Evolutionary conservation across 2,113 vertebrate species (phyloP).

Genomic region (Osmerus mordax): DNA sequence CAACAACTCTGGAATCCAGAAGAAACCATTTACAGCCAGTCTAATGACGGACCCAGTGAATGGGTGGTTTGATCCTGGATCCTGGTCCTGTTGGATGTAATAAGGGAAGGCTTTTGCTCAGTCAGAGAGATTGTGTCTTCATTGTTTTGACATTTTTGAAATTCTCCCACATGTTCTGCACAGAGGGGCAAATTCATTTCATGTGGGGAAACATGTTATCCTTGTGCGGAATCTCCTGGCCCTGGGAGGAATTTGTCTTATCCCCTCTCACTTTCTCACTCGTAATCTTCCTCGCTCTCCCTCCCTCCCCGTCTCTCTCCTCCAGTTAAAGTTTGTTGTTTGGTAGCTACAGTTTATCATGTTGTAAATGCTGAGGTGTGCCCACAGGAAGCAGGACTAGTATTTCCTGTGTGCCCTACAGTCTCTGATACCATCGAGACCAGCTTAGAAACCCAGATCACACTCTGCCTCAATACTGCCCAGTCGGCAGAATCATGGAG

Average conservation of each 20-base stretch:
- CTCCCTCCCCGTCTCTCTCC: background rate
- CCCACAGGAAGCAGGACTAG: conserved; percentile 40
- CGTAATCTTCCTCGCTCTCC: conserved; percentile 5
- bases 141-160: background rate
- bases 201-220: conserved; percentile 32
- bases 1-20: too few species aligned
- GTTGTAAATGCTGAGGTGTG: conserved; percentile 27
- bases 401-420: conserved; percentile 61
- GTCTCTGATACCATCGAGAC: conserved; percentile 57
- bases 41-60: too few species aligned
- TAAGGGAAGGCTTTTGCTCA: too few species aligned
- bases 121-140: background rate
- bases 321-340: background rate
- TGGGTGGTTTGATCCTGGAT: too few species aligned
- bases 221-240: conserved; percentile 35
- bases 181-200: conserved; percentile 19
- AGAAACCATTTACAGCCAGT: too few species aligned
- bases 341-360: conserved; percentile 35
- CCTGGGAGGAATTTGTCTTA: conserved; percentile 31
- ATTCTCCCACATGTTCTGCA: conserved; percentile 31
- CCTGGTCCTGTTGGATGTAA: too few species aligned
- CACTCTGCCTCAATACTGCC: conserved; percentile 34
- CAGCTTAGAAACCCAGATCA: conserved; percentile 39
- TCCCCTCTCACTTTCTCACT: conserved; percentile 12
- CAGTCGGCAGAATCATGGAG: conserved; percentile 34